phyloP scores from a whole-genome alignment of 2,797 vertebrate species.

The Gymnopithys bicolor region DNA sequence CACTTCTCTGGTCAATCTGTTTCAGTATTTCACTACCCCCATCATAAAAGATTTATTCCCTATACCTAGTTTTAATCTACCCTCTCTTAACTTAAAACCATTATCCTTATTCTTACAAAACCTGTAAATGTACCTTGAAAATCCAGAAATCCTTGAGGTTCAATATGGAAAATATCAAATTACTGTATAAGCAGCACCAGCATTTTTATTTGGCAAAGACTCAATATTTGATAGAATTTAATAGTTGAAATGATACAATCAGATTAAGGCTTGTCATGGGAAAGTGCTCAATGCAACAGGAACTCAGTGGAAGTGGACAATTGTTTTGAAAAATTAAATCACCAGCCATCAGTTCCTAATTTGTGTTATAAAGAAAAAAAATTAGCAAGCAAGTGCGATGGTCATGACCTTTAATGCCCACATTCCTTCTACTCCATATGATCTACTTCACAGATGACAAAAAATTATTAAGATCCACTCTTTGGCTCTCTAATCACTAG shows the following conservation, averaged over 20 bases:
- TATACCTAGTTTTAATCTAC: background rate
- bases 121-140: background rate
- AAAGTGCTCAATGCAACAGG: background rate
- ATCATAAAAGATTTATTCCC: background rate
- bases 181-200: background rate
- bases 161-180: background rate
- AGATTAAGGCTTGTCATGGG: background rate
- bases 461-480: background rate
- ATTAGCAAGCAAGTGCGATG: background rate
- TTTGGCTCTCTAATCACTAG: background rate
- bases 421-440: background rate
- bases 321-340: background rate
- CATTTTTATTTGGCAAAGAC: background rate
- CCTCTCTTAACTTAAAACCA: background rate
- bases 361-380: background rate
- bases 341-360: background rate
- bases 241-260: background rate
- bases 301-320: background rate
- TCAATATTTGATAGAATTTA: background rate
- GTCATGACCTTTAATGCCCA: background rate
- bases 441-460: background rate
- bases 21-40: background rate
- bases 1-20: background rate
- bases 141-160: background rate
- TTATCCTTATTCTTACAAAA: background rate